Evolutionary conservation across 2,888 invertebrate species (phyloP).

Genomic region (Sarcophaga variegata): DNA sequence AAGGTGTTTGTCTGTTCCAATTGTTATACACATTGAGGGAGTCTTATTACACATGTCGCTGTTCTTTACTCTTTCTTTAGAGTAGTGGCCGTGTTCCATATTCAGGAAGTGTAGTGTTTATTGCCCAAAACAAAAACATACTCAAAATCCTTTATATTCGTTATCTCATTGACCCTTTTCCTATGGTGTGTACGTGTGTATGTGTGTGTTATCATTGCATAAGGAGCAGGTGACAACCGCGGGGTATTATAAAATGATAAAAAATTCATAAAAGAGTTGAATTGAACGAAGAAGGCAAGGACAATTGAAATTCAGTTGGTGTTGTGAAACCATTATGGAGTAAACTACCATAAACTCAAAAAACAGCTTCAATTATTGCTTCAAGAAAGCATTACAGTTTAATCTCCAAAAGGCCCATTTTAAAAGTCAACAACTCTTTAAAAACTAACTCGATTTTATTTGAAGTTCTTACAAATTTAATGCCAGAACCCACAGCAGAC

Average conservation of each 20-base stretch:
- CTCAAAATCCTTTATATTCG: constrained; percentile 62
- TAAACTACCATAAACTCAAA: too few species aligned
- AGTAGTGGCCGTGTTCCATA: constrained; percentile 54
- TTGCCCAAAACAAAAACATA: constrained; percentile 63
- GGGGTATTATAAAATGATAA: constrained; percentile 46
- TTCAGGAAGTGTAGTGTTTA: constrained; percentile 68
- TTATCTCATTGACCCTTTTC: background rate
- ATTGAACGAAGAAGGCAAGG: background rate
- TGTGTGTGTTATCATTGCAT: background rate
- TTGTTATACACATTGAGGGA: constrained; percentile 37
- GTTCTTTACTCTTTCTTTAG: constrained; percentile 18
- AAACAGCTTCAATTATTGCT: too few species aligned
- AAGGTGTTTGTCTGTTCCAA: constrained; percentile 59
- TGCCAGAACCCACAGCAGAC: too few species aligned
- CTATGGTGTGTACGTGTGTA: background rate
- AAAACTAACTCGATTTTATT: too few species aligned
- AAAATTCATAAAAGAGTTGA: constrained; percentile 37
- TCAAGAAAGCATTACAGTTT: too few species aligned
- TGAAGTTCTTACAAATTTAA: too few species aligned
- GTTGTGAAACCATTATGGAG: constrained; percentile 23
- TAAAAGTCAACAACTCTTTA: too few species aligned
- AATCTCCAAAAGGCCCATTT: too few species aligned
- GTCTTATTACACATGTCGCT: constrained; percentile 33
- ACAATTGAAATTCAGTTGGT: constrained; percentile 46
- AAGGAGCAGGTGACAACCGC: constrained; percentile 67